A percentile compares a stretch with the other conserved stretches of the same genome.
Conservation (phyloP, 2,113 vertebrate species). For the Neolamprologus devosi region DNA sequence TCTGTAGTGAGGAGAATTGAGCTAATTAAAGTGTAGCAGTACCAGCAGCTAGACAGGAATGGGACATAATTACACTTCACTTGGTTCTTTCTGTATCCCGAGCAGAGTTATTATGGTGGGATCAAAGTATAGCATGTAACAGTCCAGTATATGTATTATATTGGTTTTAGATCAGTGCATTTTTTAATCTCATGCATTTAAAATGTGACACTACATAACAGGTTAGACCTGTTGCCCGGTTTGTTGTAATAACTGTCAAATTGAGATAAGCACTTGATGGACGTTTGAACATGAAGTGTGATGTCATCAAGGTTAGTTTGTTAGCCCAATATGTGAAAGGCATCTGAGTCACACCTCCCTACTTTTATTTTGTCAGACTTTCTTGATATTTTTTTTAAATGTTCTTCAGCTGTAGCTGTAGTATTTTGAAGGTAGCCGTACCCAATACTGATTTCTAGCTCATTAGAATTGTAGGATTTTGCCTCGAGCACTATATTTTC, state of each 20-base stretch:
- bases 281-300: not conserved
- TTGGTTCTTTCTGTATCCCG: not conserved
- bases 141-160: not conserved
- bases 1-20: conserved; percentile 32
- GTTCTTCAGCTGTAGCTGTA: not conserved
- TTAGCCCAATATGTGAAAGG: not conserved
- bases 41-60: conserved; percentile 21
- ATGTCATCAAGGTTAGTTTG: not conserved
- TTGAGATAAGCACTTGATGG: not conserved
- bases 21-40: conserved; percentile 49
- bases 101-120: not conserved
- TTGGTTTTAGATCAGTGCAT: not conserved
- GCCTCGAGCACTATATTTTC: not conserved
- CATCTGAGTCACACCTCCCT: not conserved
- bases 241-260: not conserved
- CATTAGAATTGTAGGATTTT: not conserved
- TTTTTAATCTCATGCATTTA: not conserved
- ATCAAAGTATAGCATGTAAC: not conserved
- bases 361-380: not conserved
- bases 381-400: not conserved
- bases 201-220: not conserved
- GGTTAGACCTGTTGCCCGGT: not conserved
- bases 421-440: not conserved
- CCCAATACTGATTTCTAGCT: not conserved
- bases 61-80: conserved; percentile 39